Conservation (phyloP, 2,113 vertebrate species). For the Misgurnus mizolepis region DNA sequence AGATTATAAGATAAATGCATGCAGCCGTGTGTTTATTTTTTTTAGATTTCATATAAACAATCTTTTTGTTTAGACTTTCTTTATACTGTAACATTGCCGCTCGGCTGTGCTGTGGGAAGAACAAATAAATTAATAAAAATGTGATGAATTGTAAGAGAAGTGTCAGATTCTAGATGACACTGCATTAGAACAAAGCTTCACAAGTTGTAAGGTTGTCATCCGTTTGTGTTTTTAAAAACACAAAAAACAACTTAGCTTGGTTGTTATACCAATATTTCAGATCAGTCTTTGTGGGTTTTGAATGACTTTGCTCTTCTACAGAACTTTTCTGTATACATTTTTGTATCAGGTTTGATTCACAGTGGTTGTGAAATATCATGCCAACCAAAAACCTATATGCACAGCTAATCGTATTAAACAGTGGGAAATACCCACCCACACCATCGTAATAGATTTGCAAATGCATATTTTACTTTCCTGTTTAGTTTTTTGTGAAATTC, state of each 20-base stretch:
- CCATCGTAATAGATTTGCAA: too few species aligned
- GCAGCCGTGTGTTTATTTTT: too few species aligned
- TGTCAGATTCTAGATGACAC: neutral
- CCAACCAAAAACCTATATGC: too few species aligned
- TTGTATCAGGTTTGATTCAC: neutral
- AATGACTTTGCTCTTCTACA: neutral
- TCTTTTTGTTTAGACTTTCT: neutral
- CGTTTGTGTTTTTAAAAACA: neutral
- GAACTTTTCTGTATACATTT: neutral
- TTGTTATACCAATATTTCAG: neutral
- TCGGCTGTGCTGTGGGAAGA: neutral
- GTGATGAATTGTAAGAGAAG: slow-evolving; percentile 20
- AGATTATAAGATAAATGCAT: too few species aligned
- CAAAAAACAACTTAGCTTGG: neutral
- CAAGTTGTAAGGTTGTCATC: neutral
- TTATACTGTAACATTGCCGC: neutral
- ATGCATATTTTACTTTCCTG: too few species aligned
- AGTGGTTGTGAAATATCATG: neutral
- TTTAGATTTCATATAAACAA: too few species aligned
- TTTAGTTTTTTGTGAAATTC: too few species aligned
- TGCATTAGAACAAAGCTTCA: neutral
- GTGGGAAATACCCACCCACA: too few species aligned
- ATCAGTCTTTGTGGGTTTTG: neutral
- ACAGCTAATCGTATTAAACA: too few species aligned
- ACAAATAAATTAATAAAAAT: neutral